Evolutionary conservation across 2,888 invertebrate genomes (phyloP), one percentile per base, ranked within the genome.

Genomic region (Eupithecia pulchellata): DNA sequence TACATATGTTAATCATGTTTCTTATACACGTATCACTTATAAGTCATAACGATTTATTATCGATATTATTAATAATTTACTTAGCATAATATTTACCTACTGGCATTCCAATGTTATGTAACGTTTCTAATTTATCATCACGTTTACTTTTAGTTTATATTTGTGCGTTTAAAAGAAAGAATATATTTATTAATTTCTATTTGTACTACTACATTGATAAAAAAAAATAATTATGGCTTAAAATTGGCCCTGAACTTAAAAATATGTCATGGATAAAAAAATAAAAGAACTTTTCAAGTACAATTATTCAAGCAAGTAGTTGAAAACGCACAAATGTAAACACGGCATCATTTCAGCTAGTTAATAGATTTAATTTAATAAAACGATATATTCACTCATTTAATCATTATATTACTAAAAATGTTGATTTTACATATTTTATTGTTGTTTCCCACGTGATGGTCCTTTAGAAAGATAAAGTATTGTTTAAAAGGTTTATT

Each of bases 401-500:
- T 52, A 47, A 58, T 61, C 32, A 61, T 34, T 34, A 34, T 61
- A n/a, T 20, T 61, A 34, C 34, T 34, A n/a, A 61, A 71, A 57
- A 67, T 61, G 42, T 82, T 82, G 81, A 82, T 78, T 82, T 82
- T 82, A 77, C 73, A 76, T 78, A 82, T 77, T 82, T 80, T 82
- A 81, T 81, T 60, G 27, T 64, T 71, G 63, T 62, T 66, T 69
- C 20, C 64, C 39, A 39, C 34, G 65, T 36, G 52, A 68, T 64
- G 69, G 42, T 71, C 63, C 9, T 62, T 60, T 25, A 62, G 34
- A 57, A 69, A 68, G 58, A 36, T 25, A 13, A 52, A 52, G 11
- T 52, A 52, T 47, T 25, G 52, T 52, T 25, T 47, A 13, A 17
- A n/a, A 60, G 11, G 58, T 60, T 60, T 60, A 32, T 30, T 60